phyloP scores from a whole-genome alignment of 2,113 vertebrate genomes.

The Pollimyrus isidori region DNA sequence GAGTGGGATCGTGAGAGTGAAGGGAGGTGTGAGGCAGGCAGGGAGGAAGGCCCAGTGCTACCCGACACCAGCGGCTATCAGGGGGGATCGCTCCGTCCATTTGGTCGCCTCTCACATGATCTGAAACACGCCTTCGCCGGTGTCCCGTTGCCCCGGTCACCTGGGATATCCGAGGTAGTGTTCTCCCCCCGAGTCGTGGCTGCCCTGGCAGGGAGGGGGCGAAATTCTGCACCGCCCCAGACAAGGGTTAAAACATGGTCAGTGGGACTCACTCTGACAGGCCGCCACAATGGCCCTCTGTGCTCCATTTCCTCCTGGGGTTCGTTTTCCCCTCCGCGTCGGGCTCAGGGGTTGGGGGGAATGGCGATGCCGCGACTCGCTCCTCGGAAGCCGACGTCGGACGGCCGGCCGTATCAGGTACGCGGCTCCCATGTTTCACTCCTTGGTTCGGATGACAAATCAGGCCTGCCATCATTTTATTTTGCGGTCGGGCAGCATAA shows the following conservation, averaged over 20 bases:
- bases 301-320: not conserved
- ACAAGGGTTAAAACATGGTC: constrained; percentile 12
- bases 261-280: not conserved
- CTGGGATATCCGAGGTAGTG: not conserved
- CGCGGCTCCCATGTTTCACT: not conserved
- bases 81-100: not conserved
- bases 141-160: not conserved
- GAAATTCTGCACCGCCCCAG: not conserved
- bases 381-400: not conserved
- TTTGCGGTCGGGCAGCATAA: not conserved
- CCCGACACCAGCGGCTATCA: not conserved
- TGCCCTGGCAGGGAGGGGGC: not conserved
- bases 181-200: not conserved
- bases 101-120: not conserved
- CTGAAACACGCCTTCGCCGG: not conserved
- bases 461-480: not conserved
- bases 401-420: not conserved
- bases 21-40: constrained; percentile 39
- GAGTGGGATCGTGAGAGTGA: not conserved
- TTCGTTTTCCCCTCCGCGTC: not conserved
- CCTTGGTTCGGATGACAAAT: not conserved
- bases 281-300: not conserved
- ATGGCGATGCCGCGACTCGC: not conserved
- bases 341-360: not conserved
- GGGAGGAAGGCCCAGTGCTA: constrained; percentile 28